Base-by-base conservation (phyloP, 2,113 vertebrate genomes). In the Pteruthius melanotis region DNA sequence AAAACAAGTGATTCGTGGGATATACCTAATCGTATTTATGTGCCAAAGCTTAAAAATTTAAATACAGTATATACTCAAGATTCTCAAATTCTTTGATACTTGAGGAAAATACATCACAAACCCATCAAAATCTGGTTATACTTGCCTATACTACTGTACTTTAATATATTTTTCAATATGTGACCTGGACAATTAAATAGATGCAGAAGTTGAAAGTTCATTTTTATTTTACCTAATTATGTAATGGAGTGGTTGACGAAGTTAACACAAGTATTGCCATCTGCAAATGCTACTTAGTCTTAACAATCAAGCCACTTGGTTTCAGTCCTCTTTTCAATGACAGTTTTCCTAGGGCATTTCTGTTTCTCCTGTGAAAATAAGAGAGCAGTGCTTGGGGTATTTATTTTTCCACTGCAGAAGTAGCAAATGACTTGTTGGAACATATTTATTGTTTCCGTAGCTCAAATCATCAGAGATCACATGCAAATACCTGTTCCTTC, bases 181-280 rank as follows among this genome's bases (percentile, higher is more conserved):
- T n/a, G 23, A 74, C 42, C 12, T 37, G 5, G 8, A 4, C 9
- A 79, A 66, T 31, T 90, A 63, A 90, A 75, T 30, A 17, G 17
- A 92, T 78, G 11, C 6, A 75, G 31, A 90, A 35, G 6, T 78
- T 61, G 0, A 1, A 79, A 35, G 3, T 82, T 57, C 0, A 1
- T 40, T 74, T 92, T 35, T 7, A 40, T 61, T 74, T 87, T 54
- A 70, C 13, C 17, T 44, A 18, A 30, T 18, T 57, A 40, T 21
- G 9, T 71, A 68, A 68, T 4, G 2, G n/a, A 65, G n/a, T 10
- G 30, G 3, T 61, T 44, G 17, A n/a, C 19, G n/a, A 66, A 53
- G 13, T 64, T 64, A 81, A 60, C 3, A 0, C 18, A 21, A 39
- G 31, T 54, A 59, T 10, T 66, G 10, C 22, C 15, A 45, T 53